These are phyloP conservation scores for Steinernema hermaphroditum DNA, from an alignment of 2,888 invertebrate genomes.

Conservation along the genomic window DNA sequence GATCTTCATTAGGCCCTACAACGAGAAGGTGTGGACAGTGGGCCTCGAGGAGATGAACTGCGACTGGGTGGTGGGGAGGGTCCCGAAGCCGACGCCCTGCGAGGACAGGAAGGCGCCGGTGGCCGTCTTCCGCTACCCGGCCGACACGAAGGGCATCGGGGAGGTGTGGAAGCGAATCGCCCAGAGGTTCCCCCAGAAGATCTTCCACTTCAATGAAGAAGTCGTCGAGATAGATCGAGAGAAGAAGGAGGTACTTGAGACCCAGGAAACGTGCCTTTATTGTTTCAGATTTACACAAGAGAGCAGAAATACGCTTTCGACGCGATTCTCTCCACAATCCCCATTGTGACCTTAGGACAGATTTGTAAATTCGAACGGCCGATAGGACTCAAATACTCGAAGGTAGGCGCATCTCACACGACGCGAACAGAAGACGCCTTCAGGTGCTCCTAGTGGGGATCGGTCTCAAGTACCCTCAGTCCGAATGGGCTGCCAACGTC, in stretches of 20 bases:
- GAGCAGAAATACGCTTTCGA: slow-evolving; percentile 2
- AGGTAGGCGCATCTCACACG: slow-evolving; percentile 38
- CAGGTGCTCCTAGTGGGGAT: slow-evolving; percentile 51
- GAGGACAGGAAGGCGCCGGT: slow-evolving; percentile 15
- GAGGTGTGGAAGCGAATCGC: slow-evolving; percentile 49
- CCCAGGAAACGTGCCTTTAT: neutral
- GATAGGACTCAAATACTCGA: slow-evolving; percentile 55
- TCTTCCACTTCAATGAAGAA: slow-evolving; percentile 42
- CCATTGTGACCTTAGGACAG: slow-evolving; percentile 25
- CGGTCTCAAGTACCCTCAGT: slow-evolving; percentile 49
- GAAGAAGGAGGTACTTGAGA: slow-evolving; percentile 37
- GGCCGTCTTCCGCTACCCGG: slow-evolving; percentile 46
- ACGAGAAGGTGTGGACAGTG: slow-evolving; percentile 60
- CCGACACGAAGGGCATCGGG: slow-evolving; percentile 48
- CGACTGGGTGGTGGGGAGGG: slow-evolving; percentile 53
- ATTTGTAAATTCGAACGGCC: slow-evolving; percentile 38
- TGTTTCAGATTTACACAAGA: slow-evolving; percentile 7
- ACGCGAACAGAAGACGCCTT: neutral
- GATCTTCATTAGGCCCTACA: slow-evolving; percentile 59
- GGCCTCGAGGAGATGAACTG: slow-evolving; percentile 47
- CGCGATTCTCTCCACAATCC: slow-evolving; percentile 20
- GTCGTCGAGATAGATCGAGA: slow-evolving; percentile 43
- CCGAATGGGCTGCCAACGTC: slow-evolving; percentile 42
- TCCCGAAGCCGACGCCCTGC: slow-evolving; percentile 42
- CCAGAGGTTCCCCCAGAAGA: slow-evolving; percentile 38